Evolutionary conservation across 2,888 invertebrate species (phyloP).

Genomic region (Cheiracanthium punctorium): DNA sequence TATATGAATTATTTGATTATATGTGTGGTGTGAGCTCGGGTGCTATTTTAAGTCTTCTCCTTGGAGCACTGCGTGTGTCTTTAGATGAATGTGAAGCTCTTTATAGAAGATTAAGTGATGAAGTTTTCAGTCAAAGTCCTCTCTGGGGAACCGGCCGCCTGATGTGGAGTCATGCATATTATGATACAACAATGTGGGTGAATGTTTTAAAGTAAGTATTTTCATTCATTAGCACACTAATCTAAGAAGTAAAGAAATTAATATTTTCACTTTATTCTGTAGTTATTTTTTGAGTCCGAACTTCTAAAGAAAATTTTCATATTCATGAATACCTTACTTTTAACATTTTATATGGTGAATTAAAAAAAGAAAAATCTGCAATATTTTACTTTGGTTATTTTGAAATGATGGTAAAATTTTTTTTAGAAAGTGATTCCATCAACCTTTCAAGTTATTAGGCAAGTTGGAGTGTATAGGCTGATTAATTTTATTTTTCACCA

Average conservation of each 20-base stretch:
- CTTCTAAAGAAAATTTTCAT: not conserved
- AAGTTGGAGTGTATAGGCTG: too few species aligned
- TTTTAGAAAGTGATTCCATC: too few species aligned
- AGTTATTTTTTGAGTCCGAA: not conserved
- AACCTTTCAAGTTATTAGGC: too few species aligned
- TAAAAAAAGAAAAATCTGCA: too few species aligned
- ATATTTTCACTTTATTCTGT: not conserved
- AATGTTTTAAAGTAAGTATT: conserved; percentile 80
- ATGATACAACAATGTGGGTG: conserved; percentile 90
- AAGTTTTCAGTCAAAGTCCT: conserved; percentile 82
- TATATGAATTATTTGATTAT: conserved; percentile 89
- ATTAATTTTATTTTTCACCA: too few species aligned
- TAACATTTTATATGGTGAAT: not conserved
- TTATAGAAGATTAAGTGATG: conserved; percentile 80
- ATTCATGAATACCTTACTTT: not conserved
- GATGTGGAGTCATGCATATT: conserved; percentile 91
- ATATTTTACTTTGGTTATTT: too few species aligned
- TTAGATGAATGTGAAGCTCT: conserved; percentile 81
- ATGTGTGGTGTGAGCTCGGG: conserved; percentile 86
- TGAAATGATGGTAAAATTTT: too few species aligned
- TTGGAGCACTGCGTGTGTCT: conserved; percentile 81
- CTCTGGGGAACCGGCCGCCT: conserved; percentile 83
- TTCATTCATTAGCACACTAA: not conserved
- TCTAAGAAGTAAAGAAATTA: conserved; percentile 71
- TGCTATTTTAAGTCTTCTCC: conserved; percentile 85